Evolutionary conservation across 1,140 invertebrate species (phyloP).

Genomic region (Bombus breviceps): DNA sequence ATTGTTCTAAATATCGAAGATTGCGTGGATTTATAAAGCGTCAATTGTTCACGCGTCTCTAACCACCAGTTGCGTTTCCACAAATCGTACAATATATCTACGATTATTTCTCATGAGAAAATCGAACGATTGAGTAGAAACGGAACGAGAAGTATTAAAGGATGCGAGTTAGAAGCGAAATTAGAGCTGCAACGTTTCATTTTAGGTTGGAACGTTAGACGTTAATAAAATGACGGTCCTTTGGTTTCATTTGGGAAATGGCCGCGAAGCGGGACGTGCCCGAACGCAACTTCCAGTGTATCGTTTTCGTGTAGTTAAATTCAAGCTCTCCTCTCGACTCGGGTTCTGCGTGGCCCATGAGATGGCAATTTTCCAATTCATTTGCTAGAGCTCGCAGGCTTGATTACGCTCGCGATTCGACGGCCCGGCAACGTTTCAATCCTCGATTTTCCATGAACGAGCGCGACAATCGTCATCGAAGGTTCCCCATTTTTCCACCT

Average conservation of each 20-base stretch:
- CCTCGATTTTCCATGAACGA: background rate
- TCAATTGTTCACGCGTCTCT: background rate
- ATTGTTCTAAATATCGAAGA: background rate
- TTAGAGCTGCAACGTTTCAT: background rate
- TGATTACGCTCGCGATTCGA: conserved; percentile 21
- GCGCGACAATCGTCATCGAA: background rate
- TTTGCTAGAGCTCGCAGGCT: conserved; percentile 17
- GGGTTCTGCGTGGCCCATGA: background rate
- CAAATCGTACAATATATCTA: background rate
- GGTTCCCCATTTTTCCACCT: background rate
- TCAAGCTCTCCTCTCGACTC: background rate
- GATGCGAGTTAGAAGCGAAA: no score
- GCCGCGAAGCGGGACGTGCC: background rate
- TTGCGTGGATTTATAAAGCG: background rate
- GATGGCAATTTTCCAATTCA: conserved; percentile 49
- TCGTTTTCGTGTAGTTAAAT: conserved; percentile 39
- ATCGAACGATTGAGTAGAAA: background rate
- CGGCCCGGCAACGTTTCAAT: conserved; percentile 29
- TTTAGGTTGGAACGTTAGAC: background rate
- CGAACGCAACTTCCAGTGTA: conserved; percentile 3
- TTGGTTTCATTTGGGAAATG: conserved; percentile 35
- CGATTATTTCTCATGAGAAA: background rate
- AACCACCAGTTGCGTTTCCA: conserved; percentile 3
- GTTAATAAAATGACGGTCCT: conserved; percentile 19
- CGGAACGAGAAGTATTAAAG: background rate